Percentiles rank a stretch among this genome's conserved stretches.
These are phyloP conservation scores for Wasmannia auropunctata DNA, from an alignment of 1,140 invertebrate species.

Conservation along the genomic window DNA sequence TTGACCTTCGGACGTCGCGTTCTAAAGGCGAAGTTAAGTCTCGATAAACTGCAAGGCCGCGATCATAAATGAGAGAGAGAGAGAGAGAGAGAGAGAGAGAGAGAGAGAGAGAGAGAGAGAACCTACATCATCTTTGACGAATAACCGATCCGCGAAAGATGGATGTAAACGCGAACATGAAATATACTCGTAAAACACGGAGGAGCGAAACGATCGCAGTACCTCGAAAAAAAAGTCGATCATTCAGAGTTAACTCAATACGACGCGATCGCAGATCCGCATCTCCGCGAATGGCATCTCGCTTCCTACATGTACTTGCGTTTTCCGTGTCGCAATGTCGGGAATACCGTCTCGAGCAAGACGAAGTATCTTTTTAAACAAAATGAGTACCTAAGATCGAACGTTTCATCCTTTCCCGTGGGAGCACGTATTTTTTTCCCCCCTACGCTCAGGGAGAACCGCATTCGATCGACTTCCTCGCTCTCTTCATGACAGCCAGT, in stretches of 20 bases:
- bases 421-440: conserved; percentile 19
- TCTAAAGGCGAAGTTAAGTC: conserved; percentile 17
- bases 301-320: background rate
- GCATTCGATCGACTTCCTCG: background rate
- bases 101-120: too few species aligned
- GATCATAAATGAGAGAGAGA: background rate
- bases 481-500: conserved; percentile 13
- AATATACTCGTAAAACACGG: background rate
- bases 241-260: background rate
- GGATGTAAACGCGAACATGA: background rate
- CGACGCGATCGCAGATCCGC: background rate
- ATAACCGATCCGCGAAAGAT: conserved; percentile 4
- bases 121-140: conserved; percentile 1
- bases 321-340: background rate
- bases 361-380: background rate
- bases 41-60: conserved; percentile 2
- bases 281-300: background rate
- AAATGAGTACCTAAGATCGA: conserved; percentile 1
- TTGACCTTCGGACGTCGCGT: conserved; percentile 4
- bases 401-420: background rate
- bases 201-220: background rate
- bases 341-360: background rate
- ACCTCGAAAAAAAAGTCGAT: background rate
- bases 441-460: background rate
- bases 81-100: too few species aligned